Evolutionary conservation across 2,797 vertebrate genomes (phyloP), one percentile per base, ranked within the genome.

Genomic region (Tympanoctomys barrerae): DNA sequence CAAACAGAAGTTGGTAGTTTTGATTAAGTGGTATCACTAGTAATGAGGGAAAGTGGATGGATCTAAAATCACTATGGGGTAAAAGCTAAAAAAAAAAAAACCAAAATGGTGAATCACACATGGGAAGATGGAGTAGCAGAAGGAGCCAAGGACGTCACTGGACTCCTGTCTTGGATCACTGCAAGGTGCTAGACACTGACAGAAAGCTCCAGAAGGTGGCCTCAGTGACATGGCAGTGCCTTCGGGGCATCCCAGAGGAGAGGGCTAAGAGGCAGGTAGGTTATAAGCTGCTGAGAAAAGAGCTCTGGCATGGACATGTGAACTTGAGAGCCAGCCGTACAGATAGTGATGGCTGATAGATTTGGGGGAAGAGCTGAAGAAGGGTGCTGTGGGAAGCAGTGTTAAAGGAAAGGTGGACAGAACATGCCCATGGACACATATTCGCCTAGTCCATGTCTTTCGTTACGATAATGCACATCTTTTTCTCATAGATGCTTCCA

Each of bases 141-240:
- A 81, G 4, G 59, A 59, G 46, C 61, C 80, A 87, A 42, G 22
- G 33, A 49, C 36, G 70, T 39, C 28, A 24, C 2, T 18, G 83
- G 26, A 18, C 79, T 91, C 61, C 52, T 81, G 16, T 91, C 21
- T 22, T 59, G 89, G 75, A 6, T 28, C 4, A 33, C 42, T 89
- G 54, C 11, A 19, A 33, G 22, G 16, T 66, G 12, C 52, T 19
- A 70, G 21, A 92, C 21, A 52, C 31, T 24, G 57, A 75, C 7
- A 49, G 54, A n/a, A 59, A 82, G 71, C 24, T 57, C 42, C 36
- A 78, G 68, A 87, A 90, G 10, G 24, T 24, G 33, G 26, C 22
- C 49, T n/a, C 7, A 4, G 1, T 14, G 14, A 61, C 28, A 70
- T 1, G n/a, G 49, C 61, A 66, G 57, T 36, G 7, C 0, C 1